Base-by-base conservation (phyloP, 1,140 invertebrate genomes). In the Geopemphigus sp. region DNA sequence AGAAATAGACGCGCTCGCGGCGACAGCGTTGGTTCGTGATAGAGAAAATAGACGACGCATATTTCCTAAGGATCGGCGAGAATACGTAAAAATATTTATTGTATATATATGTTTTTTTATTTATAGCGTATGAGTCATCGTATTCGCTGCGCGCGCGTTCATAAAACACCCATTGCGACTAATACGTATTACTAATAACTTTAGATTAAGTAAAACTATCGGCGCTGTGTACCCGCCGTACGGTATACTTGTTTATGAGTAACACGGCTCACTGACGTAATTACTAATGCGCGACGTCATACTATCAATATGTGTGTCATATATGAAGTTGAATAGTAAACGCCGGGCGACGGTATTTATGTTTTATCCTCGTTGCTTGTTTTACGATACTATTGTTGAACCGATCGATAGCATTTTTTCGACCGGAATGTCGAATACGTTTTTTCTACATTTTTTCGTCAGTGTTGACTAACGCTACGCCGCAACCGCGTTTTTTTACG, bases 301-400 rank as follows among this genome's bases (percentile, higher is more conserved):
- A 78, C 32, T 26, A 50, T 78, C 26, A 78, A 78, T 74, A 74
- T 78, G 74, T 78, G 74, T 78, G 74, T 63, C 74, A 78, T 63
- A 26, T 63, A 26, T 47, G 12, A 17, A 68, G 15, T 68, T 68
- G 66, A 50, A 68, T 68, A 45, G 45, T n/a, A 50, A 47, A 50
- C 22, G 39, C 12, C 32, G 32, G 3, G 32, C 32, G 32, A 39
- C 32, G 8, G 32, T 50, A 26, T 22, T 68, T 68, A 68, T 66
- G 3, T 39, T 3, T 19, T 50, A 50, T 50, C 29, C 63, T 64
- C 39, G 32, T 64, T 39, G 26, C 19, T 63, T 63, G 1, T 63
- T 32, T 64, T 39, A 57, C 5, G 17, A 5, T 54, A 19, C 53
- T 32, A 45, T 68, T 14, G 14, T 47, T 47, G 19, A 66, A 39